Evolutionary conservation across 1,140 invertebrate species (phyloP).

Genomic region (Mylabris phalerata): DNA sequence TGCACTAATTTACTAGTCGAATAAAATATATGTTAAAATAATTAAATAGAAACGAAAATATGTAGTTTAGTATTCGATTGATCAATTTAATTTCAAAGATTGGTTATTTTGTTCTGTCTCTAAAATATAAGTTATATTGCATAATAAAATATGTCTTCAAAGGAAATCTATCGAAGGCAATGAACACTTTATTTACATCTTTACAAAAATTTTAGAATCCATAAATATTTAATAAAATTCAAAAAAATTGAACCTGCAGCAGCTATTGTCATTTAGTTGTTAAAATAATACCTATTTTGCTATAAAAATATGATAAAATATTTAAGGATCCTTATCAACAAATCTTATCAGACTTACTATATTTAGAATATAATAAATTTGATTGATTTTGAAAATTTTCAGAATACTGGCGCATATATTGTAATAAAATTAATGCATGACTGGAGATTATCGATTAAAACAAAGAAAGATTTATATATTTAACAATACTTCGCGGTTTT

Average conservation of each 20-base stretch:
- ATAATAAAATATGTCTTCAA: background rate
- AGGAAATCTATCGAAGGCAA: background rate
- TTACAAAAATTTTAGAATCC: slow-evolving; percentile 9
- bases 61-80: slow-evolving; percentile 11
- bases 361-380: no score
- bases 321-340: no score
- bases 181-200: slow-evolving; percentile 15
- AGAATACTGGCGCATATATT: slow-evolving; percentile 22
- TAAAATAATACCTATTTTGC: no score
- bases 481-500: background rate
- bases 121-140: slow-evolving; percentile 4
- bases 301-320: no score
- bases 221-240: background rate
- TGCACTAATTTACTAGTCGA: slow-evolving; percentile 14
- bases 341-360: no score
- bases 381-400: slow-evolving; percentile 11
- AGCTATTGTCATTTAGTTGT: no score
- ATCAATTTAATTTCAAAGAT: background rate
- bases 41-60: slow-evolving; percentile 1
- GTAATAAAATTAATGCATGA: background rate
- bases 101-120: no score
- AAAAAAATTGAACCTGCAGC: no score
- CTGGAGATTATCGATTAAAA: background rate
- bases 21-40: slow-evolving; percentile 16
- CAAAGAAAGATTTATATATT: background rate